Conservation (phyloP, 2,113 vertebrate genomes). For the Junco hyemalis region DNA sequence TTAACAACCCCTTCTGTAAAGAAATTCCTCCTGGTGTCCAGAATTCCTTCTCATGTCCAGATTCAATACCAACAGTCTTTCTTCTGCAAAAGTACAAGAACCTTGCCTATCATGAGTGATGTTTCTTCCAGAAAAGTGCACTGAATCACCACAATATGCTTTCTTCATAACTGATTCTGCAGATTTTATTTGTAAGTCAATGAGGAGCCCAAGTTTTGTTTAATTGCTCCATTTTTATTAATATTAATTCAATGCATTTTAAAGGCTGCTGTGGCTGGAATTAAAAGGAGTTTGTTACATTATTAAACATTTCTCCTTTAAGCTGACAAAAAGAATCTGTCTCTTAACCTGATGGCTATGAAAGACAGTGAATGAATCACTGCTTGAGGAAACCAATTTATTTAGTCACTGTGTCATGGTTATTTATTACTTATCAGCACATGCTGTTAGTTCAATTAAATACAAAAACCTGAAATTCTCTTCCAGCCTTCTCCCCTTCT, state of each 20-base stretch:
- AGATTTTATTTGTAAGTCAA: not conserved
- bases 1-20: not conserved
- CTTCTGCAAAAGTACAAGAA: not conserved
- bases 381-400: constrained; percentile 86
- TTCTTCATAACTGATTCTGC: not conserved
- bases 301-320: constrained; percentile 66
- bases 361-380: constrained; percentile 84
- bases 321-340: constrained; percentile 72
- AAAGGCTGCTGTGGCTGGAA: constrained; percentile 10
- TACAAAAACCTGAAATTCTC: constrained; percentile 71
- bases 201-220: not conserved
- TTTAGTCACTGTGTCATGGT: constrained; percentile 82
- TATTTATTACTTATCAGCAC: constrained; percentile 91
- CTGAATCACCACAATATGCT: not conserved
- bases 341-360: constrained; percentile 78
- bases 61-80: not conserved
- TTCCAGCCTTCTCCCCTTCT: not conserved
- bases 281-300: constrained; percentile 21
- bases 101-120: not conserved
- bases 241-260: constrained; percentile 6
- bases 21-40: not conserved
- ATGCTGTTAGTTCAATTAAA: constrained; percentile 87
- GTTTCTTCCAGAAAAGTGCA: not conserved
- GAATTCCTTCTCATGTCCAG: not conserved
- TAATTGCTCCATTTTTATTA: constrained; percentile 57